Percentiles rank a stretch among this genome's conserved stretches.
Evolutionary conservation across 2,113 vertebrate species (phyloP).

Genomic region (Diphyllodes magnificus): DNA sequence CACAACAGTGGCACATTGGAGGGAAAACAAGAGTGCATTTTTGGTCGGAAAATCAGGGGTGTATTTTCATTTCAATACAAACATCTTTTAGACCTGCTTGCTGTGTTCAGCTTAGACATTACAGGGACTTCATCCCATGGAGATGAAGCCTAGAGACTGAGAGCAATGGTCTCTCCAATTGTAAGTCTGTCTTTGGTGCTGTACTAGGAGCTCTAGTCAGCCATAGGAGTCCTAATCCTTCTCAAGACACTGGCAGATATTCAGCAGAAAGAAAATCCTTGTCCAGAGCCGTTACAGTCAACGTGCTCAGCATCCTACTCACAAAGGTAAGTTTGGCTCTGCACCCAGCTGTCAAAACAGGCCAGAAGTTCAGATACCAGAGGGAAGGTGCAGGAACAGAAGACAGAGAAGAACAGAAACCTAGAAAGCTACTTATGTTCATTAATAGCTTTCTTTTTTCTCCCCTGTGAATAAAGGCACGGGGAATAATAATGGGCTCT

Average conservation of each 20-base stretch:
- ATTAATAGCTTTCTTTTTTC: constrained; percentile 4
- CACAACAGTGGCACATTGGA: not conserved
- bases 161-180: not conserved
- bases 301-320: not conserved
- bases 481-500: constrained; percentile 14
- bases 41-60: not conserved
- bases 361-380: not conserved
- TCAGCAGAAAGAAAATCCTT: not conserved
- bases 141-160: not conserved
- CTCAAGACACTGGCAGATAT: not conserved
- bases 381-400: not conserved
- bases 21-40: not conserved
- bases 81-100: not conserved
- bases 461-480: not conserved
- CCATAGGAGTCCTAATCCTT: not conserved
- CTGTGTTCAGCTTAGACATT: not conserved
- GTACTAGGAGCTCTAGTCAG: not conserved
- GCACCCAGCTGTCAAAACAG: not conserved
- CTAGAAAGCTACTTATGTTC: not conserved
- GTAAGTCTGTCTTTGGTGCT: not conserved
- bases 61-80: not conserved
- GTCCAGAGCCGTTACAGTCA: not conserved
- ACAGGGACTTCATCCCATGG: not conserved
- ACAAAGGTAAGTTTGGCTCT: not conserved
- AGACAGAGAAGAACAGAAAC: not conserved